phyloP scores from a whole-genome alignment of 2,888 invertebrate species.

The Pristionchus mayeri region DNA sequence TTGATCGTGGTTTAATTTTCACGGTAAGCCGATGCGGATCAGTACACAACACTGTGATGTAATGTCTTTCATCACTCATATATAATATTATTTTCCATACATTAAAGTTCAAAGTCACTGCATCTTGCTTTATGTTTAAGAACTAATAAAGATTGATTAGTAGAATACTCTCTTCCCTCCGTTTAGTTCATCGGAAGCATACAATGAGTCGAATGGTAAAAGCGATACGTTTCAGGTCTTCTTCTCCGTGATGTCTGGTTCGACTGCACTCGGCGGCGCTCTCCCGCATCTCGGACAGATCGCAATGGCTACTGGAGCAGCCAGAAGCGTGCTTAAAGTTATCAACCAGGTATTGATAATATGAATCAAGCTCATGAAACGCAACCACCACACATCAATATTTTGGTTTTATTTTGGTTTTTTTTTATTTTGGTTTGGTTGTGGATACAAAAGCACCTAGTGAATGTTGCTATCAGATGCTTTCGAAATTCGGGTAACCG shows the following conservation, averaged over 20 bases:
- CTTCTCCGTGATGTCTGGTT: conserved; percentile 78
- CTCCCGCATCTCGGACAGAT: conserved; percentile 88
- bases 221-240: conserved; percentile 66
- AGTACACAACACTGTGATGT: neutral
- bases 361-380: neutral
- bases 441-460: no score
- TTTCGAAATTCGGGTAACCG: no score
- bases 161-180: neutral
- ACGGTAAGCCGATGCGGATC: conserved; percentile 58
- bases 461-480: no score
- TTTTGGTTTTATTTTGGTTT: no score
- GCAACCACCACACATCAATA: no score
- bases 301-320: conserved; percentile 86
- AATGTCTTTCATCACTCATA: neutral
- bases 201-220: neutral
- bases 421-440: no score
- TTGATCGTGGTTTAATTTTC: conserved; percentile 74
- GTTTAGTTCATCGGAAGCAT: neutral
- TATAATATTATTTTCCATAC: no score
- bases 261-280: conserved; percentile 84
- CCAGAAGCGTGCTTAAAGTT: conserved; percentile 80
- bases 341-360: conserved; percentile 78
- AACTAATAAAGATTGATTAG: neutral
- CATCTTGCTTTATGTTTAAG: neutral
- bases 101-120: neutral